Base-by-base conservation (phyloP, 2,113 vertebrate genomes). In the Fulica atra region DNA sequence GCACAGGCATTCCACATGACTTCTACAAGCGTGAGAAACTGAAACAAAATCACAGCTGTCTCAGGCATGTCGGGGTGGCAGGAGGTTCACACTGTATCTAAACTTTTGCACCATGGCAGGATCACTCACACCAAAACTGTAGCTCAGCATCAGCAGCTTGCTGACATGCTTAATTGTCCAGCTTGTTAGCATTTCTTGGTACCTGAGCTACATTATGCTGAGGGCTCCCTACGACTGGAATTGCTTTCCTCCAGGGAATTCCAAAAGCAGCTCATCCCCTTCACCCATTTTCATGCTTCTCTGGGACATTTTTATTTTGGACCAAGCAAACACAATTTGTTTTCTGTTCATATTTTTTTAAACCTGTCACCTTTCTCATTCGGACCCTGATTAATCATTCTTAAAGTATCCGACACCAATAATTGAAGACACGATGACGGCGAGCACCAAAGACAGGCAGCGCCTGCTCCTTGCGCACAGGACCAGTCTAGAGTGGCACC, bases 201-300 rank as follows among this genome's bases (percentile, higher is more conserved):
- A 73, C 35, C 71, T 82, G 59, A 72, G 33, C 13, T 83, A 18
- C 17, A 2, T 81, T n/a, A 24, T 4, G 17, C 40, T 40, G 36
- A 1, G 12, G 21, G 18, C 44, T 87, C 81, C 64, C 85, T 69
- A 42, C 44, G 80, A 73, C 57, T 70, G 8, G 25, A 85, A 48
- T 36, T 53, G 35, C 50, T 61, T 86, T 65, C 48, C 66, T 48
- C 57, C 25, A 35, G 17, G 16, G 36, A 79, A 59, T 56, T 60
- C 23, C 23, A 29, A 53, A 76, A 64, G 0, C 46, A 79, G 17
- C 0, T 0, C 65, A 78, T 9, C 60, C 16, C 28, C 35, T 18
- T 74, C 33, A n/a, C 59, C 18, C 0, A 0, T 25, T 61, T 77
- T 73, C 11, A 12, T 86, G 40, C 16, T 70, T 70, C 38, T 42